These are phyloP conservation scores for Pollimyrus isidori DNA, from an alignment of 2,113 vertebrate genomes.

Conservation along the genomic window DNA sequence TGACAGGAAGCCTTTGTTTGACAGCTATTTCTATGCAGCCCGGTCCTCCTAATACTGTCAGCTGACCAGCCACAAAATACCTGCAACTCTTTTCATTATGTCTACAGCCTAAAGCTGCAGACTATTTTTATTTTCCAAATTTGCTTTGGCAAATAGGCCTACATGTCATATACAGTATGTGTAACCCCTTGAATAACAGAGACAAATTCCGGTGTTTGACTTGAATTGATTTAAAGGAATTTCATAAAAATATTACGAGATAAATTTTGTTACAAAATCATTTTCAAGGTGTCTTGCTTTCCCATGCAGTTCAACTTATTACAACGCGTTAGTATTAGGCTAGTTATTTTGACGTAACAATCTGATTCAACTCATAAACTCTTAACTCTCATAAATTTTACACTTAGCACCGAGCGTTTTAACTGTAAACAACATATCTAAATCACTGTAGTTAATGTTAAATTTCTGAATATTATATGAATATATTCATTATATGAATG, in stretches of 20 bases:
- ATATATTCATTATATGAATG: no score
- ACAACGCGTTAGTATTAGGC: not conserved
- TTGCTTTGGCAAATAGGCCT: not conserved
- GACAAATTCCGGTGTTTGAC: not conserved
- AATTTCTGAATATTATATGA: not conserved
- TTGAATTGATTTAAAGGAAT: not conserved
- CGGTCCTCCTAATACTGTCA: conserved; percentile 36
- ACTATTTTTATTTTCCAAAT: not conserved
- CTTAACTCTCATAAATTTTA: not conserved
- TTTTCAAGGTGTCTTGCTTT: not conserved
- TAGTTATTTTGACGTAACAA: not conserved
- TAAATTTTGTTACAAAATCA: not conserved
- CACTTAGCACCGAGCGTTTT: not conserved
- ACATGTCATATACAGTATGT: not conserved
- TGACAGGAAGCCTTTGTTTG: conserved; percentile 56
- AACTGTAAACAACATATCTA: not conserved
- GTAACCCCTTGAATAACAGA: not conserved
- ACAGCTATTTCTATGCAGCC: conserved; percentile 25
- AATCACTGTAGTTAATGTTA: not conserved
- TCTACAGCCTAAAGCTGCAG: not conserved
- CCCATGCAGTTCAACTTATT: not conserved
- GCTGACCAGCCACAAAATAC: conserved; percentile 15
- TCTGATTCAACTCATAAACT: not conserved
- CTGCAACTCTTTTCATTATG: not conserved
- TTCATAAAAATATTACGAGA: not conserved